phyloP scores from a whole-genome alignment of 2,113 vertebrate species.

The Pimephales promelas region DNA sequence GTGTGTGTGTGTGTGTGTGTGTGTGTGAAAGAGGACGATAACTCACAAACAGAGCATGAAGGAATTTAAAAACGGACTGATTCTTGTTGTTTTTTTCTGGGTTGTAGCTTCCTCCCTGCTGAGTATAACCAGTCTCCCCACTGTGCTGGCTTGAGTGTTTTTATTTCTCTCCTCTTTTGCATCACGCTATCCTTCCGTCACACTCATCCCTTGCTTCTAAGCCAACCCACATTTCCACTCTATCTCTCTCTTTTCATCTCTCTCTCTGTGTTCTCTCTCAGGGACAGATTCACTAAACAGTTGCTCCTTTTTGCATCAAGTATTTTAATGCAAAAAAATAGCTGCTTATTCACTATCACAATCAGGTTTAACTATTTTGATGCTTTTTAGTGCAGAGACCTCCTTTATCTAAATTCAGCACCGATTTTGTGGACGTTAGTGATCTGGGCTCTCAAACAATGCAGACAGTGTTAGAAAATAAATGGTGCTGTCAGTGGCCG shows the following conservation, averaged over 20 bases:
- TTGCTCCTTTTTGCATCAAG: not conserved
- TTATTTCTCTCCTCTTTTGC: constrained; percentile 29
- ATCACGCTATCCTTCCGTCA: constrained; percentile 21
- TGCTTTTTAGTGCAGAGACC: not conserved
- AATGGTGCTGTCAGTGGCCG: not conserved
- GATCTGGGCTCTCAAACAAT: not conserved
- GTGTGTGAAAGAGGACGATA: not conserved
- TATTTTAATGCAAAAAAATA: not conserved
- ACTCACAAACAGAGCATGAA: constrained; percentile 16
- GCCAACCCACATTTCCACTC: constrained; percentile 24
- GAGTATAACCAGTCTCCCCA: constrained; percentile 44
- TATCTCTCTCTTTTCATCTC: constrained; percentile 29
- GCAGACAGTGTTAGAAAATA: constrained; percentile 13
- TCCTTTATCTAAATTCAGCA: constrained; percentile 9
- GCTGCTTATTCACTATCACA: not conserved
- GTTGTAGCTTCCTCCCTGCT: constrained; percentile 36
- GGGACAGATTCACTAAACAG: constrained; percentile 4
- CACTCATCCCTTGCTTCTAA: constrained; percentile 39
- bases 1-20: constrained; percentile 46
- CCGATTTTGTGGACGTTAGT: not conserved
- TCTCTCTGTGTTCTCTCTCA: constrained; percentile 3
- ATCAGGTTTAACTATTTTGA: too few species aligned
- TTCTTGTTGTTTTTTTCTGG: constrained; percentile 20
- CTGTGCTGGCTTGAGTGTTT: constrained; percentile 36
- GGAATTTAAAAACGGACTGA: constrained; percentile 45